Evolutionary conservation across 37 sponge, comb jelly and placozoan genomes (phyloP).

Genomic region (Lycopodina hypogea): DNA sequence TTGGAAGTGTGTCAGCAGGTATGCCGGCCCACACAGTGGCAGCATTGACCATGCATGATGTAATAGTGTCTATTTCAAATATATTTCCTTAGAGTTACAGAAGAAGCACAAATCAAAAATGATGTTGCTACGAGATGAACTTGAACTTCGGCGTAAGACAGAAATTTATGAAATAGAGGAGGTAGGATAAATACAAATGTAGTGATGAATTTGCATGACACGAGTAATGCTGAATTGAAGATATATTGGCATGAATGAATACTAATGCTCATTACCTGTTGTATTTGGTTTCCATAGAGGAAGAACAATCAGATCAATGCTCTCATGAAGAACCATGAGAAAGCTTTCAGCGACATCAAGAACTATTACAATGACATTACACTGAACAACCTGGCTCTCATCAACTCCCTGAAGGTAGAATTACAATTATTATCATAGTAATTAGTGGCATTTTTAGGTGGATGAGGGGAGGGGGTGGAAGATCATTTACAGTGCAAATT

Average conservation of each 20-base stretch:
- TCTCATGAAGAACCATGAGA: slow-evolving; percentile 98
- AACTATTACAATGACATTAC: slow-evolving; percentile 99
- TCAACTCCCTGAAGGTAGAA: slow-evolving; percentile 94
- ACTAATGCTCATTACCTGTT: background rate
- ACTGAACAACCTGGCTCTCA: slow-evolving; percentile 96
- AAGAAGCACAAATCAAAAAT: slow-evolving; percentile 88
- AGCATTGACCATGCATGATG: too few species aligned
- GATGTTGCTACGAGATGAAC: slow-evolving; percentile 84
- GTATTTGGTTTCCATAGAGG: slow-evolving; percentile 51
- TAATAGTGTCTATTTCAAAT: background rate
- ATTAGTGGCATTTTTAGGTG: too few species aligned
- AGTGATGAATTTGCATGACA: background rate
- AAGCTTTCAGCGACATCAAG: slow-evolving; percentile 99
- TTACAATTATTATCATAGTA: background rate
- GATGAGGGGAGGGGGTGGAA: too few species aligned
- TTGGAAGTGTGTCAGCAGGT: slow-evolving; percentile 66
- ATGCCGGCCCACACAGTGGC: background rate
- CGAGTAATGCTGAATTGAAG: background rate
- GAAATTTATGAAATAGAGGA: slow-evolving; percentile 98
- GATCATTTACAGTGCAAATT: too few species aligned
- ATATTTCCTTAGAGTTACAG: slow-evolving; percentile 68
- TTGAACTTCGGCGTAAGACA: slow-evolving; percentile 93
- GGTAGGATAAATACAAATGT: slow-evolving; percentile 42
- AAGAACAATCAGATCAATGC: slow-evolving; percentile 97
- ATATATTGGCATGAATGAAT: background rate